Evolutionary conservation across 2,797 vertebrate genomes (phyloP).

Genomic region (Sphaeramia orbicularis): DNA sequence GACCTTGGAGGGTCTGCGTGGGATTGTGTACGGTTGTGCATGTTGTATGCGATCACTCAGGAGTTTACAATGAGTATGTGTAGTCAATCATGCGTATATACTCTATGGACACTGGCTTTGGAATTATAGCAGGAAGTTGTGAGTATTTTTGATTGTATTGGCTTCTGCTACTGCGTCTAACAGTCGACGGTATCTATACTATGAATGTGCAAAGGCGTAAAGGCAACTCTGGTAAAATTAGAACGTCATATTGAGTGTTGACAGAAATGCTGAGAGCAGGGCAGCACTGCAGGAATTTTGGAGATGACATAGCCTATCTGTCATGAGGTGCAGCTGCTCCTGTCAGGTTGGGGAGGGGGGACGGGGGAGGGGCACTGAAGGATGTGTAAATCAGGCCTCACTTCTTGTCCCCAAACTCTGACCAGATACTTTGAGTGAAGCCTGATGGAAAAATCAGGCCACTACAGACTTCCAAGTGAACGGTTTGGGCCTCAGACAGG

Average conservation of each 20-base stretch:
- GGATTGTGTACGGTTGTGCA: slow-evolving; percentile 20
- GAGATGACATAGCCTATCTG: slow-evolving; percentile 82
- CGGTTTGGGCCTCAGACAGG: slow-evolving; percentile 57
- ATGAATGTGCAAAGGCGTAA: slow-evolving; percentile 8
- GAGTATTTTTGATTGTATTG: no score
- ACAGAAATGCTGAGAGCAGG: slow-evolving; percentile 86
- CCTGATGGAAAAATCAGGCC: slow-evolving; percentile 79
- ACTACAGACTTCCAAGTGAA: slow-evolving; percentile 45
- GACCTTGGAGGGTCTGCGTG: slow-evolving; percentile 48
- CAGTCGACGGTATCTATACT: no score
- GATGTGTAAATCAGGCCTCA: slow-evolving; percentile 65
- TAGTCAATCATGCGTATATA: no score
- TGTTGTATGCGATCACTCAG: slow-evolving; percentile 4
- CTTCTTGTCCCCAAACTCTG: slow-evolving; percentile 55
- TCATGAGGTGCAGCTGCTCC: slow-evolving; percentile 85
- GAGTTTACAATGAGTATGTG: not conserved
- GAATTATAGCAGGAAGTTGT: no score
- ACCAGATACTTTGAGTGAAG: slow-evolving; percentile 52
- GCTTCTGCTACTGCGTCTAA: no score
- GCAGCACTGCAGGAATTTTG: slow-evolving; percentile 77
- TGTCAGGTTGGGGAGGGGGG: slow-evolving; percentile 77
- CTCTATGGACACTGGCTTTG: no score
- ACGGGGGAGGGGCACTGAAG: slow-evolving; percentile 36
- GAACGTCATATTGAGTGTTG: slow-evolving; percentile 86
- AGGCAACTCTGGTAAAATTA: slow-evolving; percentile 84